Evolutionary conservation across 1,140 invertebrate species (phyloP), one percentile per base, ranked within the genome.

Genomic region (Polypedilum vanderplanki): DNA sequence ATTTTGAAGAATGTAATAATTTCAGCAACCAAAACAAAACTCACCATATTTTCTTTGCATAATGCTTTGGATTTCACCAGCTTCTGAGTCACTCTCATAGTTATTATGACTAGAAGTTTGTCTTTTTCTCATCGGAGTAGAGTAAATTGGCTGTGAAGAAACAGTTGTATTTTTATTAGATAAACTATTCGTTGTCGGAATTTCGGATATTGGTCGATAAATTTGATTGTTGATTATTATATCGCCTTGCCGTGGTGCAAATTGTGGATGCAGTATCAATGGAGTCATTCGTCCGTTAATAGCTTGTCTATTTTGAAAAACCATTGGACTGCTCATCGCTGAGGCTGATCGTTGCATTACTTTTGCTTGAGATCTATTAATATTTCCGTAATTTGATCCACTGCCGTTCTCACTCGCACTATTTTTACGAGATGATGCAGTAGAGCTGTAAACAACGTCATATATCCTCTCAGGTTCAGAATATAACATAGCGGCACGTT

Each of bases 31-130:
- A 46, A 46, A 3, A 46, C 8, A 3, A 10, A 46, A 70, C 65
- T 70, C 78, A 83, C 81, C 80, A 75, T 79, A 77, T 74, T 73
- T 80, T 74, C 80, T 85, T 22, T 86, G 85, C 81, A 89, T 82
- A 75, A 89, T 89, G 76, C 86, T 82, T 74, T 88, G 87, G 67
- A 89, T 85, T 80, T 90, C 88, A 5, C 86, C 86, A 64, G 85
- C 87, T 79, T 89, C 87, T 8, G 88, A 88, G n/a, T 87, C 87
- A 76, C 87, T 87, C 78, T 88, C 87, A 75, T 86, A 87, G 77
- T 86, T 86, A 7, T 84, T 86, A 74, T 46, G 22, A 7, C 15
- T 33, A 74, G 41, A 74, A 24, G 1, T 73, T 33, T 40, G 22
- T 41, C 41, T 17, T 40, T 17, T 12, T 41, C 73, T 15, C 17